A percentile compares a stretch with the other conserved stretches of the same genome.
These are phyloP conservation scores for Poeciliopsis occidentalis DNA, from an alignment of 2,113 vertebrate species.

Conservation along the genomic window DNA sequence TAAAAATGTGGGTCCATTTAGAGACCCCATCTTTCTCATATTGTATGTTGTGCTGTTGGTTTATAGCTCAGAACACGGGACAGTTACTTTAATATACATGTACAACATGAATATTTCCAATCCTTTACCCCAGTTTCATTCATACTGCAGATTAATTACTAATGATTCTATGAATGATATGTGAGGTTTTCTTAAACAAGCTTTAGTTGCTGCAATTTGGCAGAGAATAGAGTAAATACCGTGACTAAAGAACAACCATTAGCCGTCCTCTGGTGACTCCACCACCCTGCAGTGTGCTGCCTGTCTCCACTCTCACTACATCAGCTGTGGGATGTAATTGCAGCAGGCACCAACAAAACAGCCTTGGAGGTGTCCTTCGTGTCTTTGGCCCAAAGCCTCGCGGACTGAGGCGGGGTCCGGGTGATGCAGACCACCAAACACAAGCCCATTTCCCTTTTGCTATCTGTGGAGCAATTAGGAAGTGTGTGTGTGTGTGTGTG, in stretches of 20 bases:
- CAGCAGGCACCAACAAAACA: constrained; percentile 73
- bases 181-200: background rate
- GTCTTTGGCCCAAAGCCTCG: constrained; percentile 68
- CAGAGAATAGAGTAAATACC: background rate
- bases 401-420: constrained; percentile 57
- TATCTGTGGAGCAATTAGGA: constrained; percentile 76
- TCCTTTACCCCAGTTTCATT: background rate
- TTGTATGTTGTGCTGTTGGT: background rate
- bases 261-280: constrained; percentile 41
- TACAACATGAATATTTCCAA: background rate
- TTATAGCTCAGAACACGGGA: background rate
- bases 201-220: background rate
- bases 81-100: background rate
- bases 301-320: constrained; percentile 46
- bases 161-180: background rate
- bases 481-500: constrained; percentile 40
- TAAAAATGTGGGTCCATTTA: background rate
- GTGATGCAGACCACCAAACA: constrained; percentile 46
- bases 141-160: no score
- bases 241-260: constrained; percentile 47
- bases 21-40: background rate
- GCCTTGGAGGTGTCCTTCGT: constrained; percentile 70
- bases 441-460: constrained; percentile 51
- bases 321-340: constrained; percentile 76
- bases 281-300: constrained; percentile 46